Evolutionary conservation across 2,113 vertebrate genomes (phyloP).

Genomic region (Dromas ardeola): DNA sequence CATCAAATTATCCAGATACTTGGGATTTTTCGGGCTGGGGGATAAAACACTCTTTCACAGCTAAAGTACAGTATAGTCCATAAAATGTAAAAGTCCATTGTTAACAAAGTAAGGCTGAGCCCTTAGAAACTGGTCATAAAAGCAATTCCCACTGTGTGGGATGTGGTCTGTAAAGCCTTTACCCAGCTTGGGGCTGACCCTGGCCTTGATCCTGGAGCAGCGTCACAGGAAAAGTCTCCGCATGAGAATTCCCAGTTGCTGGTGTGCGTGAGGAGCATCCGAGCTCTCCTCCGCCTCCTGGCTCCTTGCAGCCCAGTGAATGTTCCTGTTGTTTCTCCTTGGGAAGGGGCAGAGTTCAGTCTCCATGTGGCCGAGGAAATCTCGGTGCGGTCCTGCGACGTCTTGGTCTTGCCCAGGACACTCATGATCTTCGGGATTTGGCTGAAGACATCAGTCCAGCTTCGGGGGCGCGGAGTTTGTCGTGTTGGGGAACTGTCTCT

Average conservation of each 20-base stretch:
- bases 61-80: background rate
- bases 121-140: background rate
- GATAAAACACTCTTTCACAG: background rate
- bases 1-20: background rate
- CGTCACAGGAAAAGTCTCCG: background rate
- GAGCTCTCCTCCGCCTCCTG: background rate
- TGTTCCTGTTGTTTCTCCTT: background rate
- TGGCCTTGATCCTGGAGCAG: background rate
- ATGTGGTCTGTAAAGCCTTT: conserved; percentile 44
- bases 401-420: background rate
- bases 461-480: background rate
- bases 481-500: accelerated
- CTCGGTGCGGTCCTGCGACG: background rate
- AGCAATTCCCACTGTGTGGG: conserved; percentile 36
- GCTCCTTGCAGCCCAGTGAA: background rate
- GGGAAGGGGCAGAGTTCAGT: background rate
- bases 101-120: background rate
- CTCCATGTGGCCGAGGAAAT: accelerated
- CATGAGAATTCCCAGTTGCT: background rate
- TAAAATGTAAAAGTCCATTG: background rate
- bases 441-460: background rate
- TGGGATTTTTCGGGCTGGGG: conserved; percentile 32
- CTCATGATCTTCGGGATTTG: background rate
- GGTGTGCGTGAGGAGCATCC: background rate
- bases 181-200: conserved; percentile 36